A percentile compares a stretch with the other conserved stretches of the same genome.
Conservation (phyloP, 2,797 vertebrate species). For the Melanotaenia boesemani region DNA sequence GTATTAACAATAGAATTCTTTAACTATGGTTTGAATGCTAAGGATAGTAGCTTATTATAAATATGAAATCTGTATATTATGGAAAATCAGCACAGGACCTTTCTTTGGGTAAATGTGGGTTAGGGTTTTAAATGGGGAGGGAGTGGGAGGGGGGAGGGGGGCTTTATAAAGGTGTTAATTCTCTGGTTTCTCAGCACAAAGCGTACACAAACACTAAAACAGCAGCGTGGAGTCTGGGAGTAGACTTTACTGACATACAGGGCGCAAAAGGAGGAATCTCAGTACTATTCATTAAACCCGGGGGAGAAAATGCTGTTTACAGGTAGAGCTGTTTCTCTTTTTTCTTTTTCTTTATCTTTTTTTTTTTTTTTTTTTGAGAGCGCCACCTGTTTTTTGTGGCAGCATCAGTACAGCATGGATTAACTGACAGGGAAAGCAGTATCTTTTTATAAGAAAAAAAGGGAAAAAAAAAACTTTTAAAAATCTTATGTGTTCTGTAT, state of each 20-base stretch:
- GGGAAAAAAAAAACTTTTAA: conserved; percentile 45
- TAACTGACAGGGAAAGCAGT: conserved; percentile 81
- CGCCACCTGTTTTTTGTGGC: conserved; percentile 78
- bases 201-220: conserved; percentile 78
- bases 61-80: conserved; percentile 90
- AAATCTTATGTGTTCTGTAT: conserved; percentile 80
- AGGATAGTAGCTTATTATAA: conserved; percentile 90
- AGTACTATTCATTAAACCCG: conserved; percentile 77
- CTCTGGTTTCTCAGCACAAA: conserved; percentile 90
- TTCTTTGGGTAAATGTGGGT: conserved; percentile 80
- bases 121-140: conserved; percentile 59
- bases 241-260: conserved; percentile 75
- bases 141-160: conserved; percentile 43
- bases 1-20: conserved; percentile 86
- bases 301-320: conserved; percentile 82
- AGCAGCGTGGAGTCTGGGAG: conserved; percentile 76
- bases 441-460: conserved; percentile 77
- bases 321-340: conserved; percentile 67
- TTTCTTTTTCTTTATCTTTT: conserved; percentile 52
- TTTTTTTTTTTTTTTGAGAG: conserved; percentile 69
- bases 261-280: conserved; percentile 79
- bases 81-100: conserved; percentile 87
- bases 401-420: conserved; percentile 82
- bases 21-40: conserved; percentile 88
- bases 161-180: conserved; percentile 84